Conservation (phyloP, 92 coral and sea anemone species). For the Parazoanthus swiftii region DNA sequence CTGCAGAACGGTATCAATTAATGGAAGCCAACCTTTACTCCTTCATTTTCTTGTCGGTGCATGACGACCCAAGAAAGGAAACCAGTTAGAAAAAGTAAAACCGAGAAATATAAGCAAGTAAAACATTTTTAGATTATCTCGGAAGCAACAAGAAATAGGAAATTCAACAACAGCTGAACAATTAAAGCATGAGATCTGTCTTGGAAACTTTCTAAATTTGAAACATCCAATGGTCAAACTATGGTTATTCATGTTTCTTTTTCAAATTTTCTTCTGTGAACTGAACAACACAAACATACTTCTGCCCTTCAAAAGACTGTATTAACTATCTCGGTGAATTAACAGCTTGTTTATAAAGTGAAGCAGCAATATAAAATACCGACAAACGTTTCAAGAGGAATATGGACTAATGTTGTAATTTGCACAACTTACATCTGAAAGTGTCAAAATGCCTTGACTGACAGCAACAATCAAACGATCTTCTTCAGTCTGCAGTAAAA, state of each 20-base stretch:
- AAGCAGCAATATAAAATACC: neutral
- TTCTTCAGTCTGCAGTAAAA: conserved; percentile 93
- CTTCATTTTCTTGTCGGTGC: no score
- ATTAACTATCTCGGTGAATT: no score
- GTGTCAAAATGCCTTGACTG: conserved; percentile 84
- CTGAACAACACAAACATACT: neutral
- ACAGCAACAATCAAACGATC: conserved; percentile 89
- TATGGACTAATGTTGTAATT: no score
- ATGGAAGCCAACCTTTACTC: neutral
- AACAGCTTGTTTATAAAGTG: neutral
- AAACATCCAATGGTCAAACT: neutral
- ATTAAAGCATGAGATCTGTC: no score
- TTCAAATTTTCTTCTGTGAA: neutral
- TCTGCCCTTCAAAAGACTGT: neutral
- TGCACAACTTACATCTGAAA: conserved; percentile 82
- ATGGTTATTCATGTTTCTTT: neutral
- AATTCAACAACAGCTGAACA: neutral
- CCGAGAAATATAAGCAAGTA: no score
- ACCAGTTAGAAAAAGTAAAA: neutral
- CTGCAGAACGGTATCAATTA: neutral
- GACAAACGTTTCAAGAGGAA: neutral
- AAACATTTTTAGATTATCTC: neutral
- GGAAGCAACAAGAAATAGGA: neutral
- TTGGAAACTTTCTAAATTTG: neutral
- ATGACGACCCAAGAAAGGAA: no score